A percentile compares a stretch with the other conserved stretches of the same genome.
Conservation (phyloP, 2,797 vertebrate genomes). For the Pelodytes ibericus region DNA sequence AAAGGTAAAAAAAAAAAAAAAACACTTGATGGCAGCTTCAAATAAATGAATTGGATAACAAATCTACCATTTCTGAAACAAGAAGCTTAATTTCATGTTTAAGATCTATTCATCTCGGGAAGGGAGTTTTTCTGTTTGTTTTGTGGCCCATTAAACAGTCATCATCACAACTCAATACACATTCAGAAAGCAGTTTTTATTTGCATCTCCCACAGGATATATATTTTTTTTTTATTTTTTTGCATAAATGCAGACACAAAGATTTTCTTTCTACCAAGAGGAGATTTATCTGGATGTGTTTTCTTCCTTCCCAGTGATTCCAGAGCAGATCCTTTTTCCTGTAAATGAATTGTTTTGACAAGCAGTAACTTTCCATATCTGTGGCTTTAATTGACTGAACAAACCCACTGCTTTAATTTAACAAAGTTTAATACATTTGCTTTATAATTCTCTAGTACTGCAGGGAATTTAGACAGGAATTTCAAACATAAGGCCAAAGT, state of each 20-base stretch:
- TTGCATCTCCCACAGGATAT: constrained; percentile 14
- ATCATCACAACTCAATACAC: constrained; percentile 10
- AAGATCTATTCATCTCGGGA: constrained; percentile 1
- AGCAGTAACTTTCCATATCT: constrained; percentile 26
- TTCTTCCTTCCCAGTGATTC: constrained; percentile 48
- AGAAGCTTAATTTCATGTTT: constrained; percentile 16
- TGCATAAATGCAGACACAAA: not conserved
- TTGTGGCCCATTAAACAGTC: constrained; percentile 7
- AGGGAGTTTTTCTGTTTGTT: not conserved
- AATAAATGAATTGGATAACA: constrained; percentile 23
- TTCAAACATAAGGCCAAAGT: too few species aligned
- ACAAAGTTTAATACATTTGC: constrained; percentile 34
- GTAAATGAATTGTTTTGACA: constrained; percentile 51
- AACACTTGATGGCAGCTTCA: not conserved
- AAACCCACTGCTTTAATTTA: constrained; percentile 34
- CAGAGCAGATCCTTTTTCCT: constrained; percentile 40
- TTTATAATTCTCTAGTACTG: constrained; percentile 23
- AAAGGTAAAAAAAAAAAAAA: not conserved
- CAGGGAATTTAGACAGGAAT: too few species aligned
- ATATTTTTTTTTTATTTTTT: too few species aligned
- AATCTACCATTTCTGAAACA: constrained; percentile 6
- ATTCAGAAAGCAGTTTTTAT: constrained; percentile 24
- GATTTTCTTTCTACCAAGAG: constrained; percentile 30
- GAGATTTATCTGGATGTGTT: constrained; percentile 35
- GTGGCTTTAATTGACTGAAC: constrained; percentile 52